These are phyloP conservation scores for Tribolium madens DNA, from an alignment of 1,140 invertebrate species.

Conservation along the genomic window DNA sequence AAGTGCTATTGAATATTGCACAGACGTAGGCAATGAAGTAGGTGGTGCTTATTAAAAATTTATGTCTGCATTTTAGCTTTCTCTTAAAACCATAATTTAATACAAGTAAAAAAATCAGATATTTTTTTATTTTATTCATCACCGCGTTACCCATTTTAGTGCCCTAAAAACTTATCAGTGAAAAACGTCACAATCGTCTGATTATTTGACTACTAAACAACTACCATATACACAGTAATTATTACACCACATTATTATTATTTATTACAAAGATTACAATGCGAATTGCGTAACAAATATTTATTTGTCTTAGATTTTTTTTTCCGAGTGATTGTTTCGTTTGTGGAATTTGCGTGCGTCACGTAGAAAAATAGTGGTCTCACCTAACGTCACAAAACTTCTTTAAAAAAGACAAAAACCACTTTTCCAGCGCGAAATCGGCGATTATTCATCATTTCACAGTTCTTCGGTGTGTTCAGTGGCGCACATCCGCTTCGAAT, in stretches of 20 bases:
- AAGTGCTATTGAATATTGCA: too few relatives aligned
- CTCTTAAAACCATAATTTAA: too few relatives aligned
- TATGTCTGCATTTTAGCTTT: too few relatives aligned
- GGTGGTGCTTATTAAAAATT: too few relatives aligned
- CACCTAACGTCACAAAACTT: neutral
- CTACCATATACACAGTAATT: too few relatives aligned
- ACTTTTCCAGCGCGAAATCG: neutral
- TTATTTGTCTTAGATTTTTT: neutral
- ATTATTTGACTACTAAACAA: too few relatives aligned
- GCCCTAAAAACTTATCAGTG: too few relatives aligned
- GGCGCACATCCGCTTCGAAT: slow-evolving; percentile 1
- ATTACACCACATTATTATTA: neutral
- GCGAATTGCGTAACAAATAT: neutral
- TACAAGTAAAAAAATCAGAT: too few relatives aligned
- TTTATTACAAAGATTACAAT: neutral
- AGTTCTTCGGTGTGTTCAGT: neutral
- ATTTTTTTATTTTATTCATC: too few relatives aligned
- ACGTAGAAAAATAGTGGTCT: neutral
- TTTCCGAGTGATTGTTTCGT: neutral
- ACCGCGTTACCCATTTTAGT: too few relatives aligned
- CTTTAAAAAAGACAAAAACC: neutral
- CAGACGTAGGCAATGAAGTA: too few relatives aligned
- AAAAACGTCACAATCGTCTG: too few relatives aligned
- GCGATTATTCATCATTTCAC: neutral
- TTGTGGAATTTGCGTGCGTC: neutral